These are phyloP conservation scores for Cephus pulcher DNA, from an alignment of 2,888 invertebrate species.

Conservation along the genomic window DNA sequence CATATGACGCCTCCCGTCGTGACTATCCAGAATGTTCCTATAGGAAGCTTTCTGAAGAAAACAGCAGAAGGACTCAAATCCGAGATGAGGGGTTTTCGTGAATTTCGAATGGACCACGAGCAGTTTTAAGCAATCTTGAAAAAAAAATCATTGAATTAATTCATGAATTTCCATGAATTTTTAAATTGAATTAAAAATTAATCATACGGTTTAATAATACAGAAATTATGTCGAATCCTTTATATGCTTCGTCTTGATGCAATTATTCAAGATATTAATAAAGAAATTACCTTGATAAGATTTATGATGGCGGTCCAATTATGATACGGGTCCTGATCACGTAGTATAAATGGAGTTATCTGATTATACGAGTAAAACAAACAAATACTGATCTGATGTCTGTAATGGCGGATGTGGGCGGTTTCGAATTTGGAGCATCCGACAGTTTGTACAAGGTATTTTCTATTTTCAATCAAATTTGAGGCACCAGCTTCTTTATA, in stretches of 20 bases:
- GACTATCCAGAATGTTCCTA: slow-evolving; percentile 6
- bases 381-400: slow-evolving; percentile 40
- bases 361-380: slow-evolving; percentile 38
- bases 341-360: slow-evolving; percentile 36
- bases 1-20: slow-evolving; percentile 13
- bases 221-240: too few species aligned
- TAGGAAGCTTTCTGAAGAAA: background rate
- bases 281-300: slow-evolving; percentile 30
- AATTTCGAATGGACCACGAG: background rate
- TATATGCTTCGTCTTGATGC: background rate
- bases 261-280: background rate
- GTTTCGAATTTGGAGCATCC: slow-evolving; percentile 33
- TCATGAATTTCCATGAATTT: too few species aligned
- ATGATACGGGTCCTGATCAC: slow-evolving; percentile 34
- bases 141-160: too few species aligned
- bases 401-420: slow-evolving; percentile 46
- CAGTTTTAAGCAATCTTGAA: background rate
- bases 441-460: slow-evolving; percentile 34
- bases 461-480: slow-evolving; percentile 18
- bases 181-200: too few species aligned
- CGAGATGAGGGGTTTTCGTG: background rate
- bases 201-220: too few species aligned
- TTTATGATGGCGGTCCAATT: slow-evolving; percentile 26
- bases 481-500: slow-evolving; percentile 12
- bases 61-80: background rate